A percentile compares a stretch with the other conserved stretches of the same genome.
phyloP scores from a whole-genome alignment of 2,797 vertebrate genomes.

The Cottoperca gobio region DNA sequence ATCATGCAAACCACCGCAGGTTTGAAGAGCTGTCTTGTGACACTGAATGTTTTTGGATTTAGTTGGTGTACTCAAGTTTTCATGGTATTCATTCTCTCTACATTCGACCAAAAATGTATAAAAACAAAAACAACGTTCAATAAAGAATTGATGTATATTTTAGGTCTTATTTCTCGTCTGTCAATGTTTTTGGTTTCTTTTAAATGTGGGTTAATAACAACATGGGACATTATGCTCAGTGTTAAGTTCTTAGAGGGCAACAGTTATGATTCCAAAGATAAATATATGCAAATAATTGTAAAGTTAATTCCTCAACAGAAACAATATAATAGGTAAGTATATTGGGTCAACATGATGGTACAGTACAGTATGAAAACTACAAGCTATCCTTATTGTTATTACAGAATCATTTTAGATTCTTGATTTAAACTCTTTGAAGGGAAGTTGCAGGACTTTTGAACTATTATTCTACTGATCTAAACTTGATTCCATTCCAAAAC shows the following conservation, averaged over 20 bases:
- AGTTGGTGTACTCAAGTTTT: slow-evolving; percentile 1
- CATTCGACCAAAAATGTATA: slow-evolving; percentile 12
- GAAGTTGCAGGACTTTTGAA: background rate
- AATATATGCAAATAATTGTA: slow-evolving; percentile 13
- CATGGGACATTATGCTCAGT: slow-evolving; percentile 20
- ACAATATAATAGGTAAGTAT: background rate
- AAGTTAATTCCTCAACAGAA: slow-evolving; percentile 13
- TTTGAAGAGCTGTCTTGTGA: slow-evolving; percentile 14
- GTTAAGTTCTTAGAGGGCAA: slow-evolving; percentile 36
- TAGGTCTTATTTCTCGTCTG: slow-evolving; percentile 2
- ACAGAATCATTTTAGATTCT: background rate
- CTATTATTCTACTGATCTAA: background rate
- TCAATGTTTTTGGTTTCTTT: slow-evolving; percentile 51
- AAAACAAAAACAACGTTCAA: too few species aligned
- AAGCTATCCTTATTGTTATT: background rate
- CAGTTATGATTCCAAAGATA: slow-evolving; percentile 10
- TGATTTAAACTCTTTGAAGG: slow-evolving; percentile 6
- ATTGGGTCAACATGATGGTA: slow-evolving; percentile 7
- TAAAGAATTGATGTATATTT: slow-evolving; percentile 62
- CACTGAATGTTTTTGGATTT: background rate
- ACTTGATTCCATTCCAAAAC: background rate
- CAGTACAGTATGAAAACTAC: slow-evolving; percentile 21
- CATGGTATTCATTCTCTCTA: slow-evolving; percentile 10
- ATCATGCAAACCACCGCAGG: background rate
- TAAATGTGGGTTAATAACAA: slow-evolving; percentile 43